Base-by-base conservation (phyloP, 2,113 vertebrate species). In the Tapirus terrestris region DNA sequence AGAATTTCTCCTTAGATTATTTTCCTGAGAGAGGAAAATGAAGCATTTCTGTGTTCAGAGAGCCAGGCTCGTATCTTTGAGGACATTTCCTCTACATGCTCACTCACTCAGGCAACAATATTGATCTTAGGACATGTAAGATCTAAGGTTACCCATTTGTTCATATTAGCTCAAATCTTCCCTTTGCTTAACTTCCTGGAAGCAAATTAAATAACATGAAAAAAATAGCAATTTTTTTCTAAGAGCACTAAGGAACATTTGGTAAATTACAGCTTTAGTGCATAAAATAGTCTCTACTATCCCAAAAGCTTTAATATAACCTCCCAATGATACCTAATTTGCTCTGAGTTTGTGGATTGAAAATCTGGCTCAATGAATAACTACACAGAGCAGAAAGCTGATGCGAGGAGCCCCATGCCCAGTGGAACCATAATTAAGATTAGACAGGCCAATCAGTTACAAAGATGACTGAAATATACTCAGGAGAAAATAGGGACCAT, bases 151-250 rank as follows among this genome's bases (percentile, higher is more conserved):
- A 58, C 61, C 51, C 70, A 85, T 86, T 95, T 97, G 36, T 95
- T 85, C 56, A 36, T 39, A 53, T 89, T 75, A 72, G 33, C n/a
- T 89, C 61, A 72, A 60, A 60, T 56, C 2, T 6, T 68, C n/a
- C 48, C 36, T 91, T 95, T 91, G 61, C 33, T 39, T 92, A 53
- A 90, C 29, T 95, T 95, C 23, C 27, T 93, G 53, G 89, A 95
- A 96, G 20, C 53, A 82, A 60, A 91, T 88, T 61, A 88, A 93
- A 91, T 76, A 76, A 36, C 23, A 60, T 70, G 23, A 84, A 92
- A 93, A 94, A 29, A 3, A 25, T 2, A 3, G 39, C 27, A 65
- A 39, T 72, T 43, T 79, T 82, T 82, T 51, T 31, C 58, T 75
- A 36, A 89, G 43, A 51, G 79, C 31, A 70, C 25, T n/a, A 70